Conservation (phyloP, 2,113 vertebrate genomes). For the Pimephales promelas region DNA sequence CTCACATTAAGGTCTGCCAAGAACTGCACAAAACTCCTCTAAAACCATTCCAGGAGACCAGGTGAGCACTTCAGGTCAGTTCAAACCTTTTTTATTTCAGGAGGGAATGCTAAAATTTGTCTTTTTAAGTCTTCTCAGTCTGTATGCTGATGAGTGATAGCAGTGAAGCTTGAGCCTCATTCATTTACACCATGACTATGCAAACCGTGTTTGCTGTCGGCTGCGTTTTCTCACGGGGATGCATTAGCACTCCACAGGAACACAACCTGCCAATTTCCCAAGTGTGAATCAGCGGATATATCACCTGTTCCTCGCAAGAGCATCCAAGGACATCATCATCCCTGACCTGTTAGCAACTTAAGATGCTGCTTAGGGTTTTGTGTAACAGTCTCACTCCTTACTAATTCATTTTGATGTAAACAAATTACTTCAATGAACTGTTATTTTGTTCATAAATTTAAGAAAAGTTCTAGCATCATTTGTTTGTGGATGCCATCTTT, state of each 20-base stretch:
- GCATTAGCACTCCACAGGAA: slow-evolving; percentile 39
- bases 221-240: slow-evolving; percentile 45
- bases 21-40: not conserved
- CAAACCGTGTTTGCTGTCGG: slow-evolving; percentile 31
- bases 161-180: slow-evolving; percentile 9
- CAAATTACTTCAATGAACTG: not conserved
- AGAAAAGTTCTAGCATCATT: not conserved
- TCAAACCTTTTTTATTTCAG: not conserved
- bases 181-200: slow-evolving; percentile 50
- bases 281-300: slow-evolving; percentile 50
- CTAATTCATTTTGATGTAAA: not conserved
- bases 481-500: not conserved
- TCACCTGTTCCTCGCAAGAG: slow-evolving; percentile 53
- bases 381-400: not conserved
- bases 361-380: not conserved
- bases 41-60: not conserved
- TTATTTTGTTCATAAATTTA: not conserved
- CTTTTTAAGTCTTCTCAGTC: not conserved
- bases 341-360: not conserved
- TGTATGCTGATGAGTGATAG: not conserved
- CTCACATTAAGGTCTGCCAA: not conserved
- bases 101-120: not conserved
- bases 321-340: slow-evolving; percentile 41
- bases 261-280: slow-evolving; percentile 48
- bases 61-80: not conserved